A percentile compares a stretch with the other conserved stretches of the same genome.
Evolutionary conservation across 1,140 invertebrate species (phyloP).

Genomic region (Monochamus saltuarius): DNA sequence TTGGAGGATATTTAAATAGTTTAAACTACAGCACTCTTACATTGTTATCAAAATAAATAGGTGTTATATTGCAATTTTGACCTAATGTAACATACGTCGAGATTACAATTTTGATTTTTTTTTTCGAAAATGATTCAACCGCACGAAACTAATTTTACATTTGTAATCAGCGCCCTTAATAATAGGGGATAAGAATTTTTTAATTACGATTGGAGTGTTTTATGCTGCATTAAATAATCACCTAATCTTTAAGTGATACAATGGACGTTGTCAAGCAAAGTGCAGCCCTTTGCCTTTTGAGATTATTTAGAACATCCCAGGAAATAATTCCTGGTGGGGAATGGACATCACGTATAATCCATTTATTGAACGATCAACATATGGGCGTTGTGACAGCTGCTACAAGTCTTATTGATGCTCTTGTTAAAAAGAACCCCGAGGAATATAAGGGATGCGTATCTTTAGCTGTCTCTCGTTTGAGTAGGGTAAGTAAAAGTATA

Average conservation of each 20-base stretch:
- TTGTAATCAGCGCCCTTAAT: no score
- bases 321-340: constrained; percentile 96
- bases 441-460: constrained; percentile 99
- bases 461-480: constrained; percentile 94
- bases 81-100: background rate
- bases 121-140: no score
- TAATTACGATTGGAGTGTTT: no score
- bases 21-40: no score
- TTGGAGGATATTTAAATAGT: no score
- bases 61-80: no score
- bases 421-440: constrained; percentile 98
- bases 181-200: no score
- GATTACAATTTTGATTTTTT: background rate
- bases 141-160: no score
- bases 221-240: no score
- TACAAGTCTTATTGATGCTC: constrained; percentile 95
- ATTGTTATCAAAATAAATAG: no score
- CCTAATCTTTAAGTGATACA: constrained; percentile 78
- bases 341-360: constrained; percentile 98
- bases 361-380: constrained; percentile 98
- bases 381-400: constrained; percentile 99
- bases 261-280: constrained; percentile 99
- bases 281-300: constrained; percentile 92
- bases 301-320: constrained; percentile 89
- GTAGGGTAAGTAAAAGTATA: constrained; percentile 65